A percentile compares a stretch with the other conserved stretches of the same genome.
These are phyloP conservation scores for Brenthis ino DNA, from an alignment of 2,888 invertebrate species.

Conservation along the genomic window DNA sequence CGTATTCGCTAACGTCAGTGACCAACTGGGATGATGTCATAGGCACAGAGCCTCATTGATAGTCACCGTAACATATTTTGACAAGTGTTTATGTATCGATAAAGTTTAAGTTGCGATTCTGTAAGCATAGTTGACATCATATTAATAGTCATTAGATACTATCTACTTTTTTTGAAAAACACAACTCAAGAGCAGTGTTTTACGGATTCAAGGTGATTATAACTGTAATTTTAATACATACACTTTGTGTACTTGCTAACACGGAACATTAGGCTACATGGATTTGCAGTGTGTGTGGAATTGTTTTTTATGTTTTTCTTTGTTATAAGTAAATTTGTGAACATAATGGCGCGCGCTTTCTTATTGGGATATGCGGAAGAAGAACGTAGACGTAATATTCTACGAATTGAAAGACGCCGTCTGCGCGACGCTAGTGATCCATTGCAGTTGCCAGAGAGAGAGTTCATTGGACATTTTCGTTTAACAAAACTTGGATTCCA, in stretches of 20 bases:
- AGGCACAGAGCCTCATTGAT: background rate
- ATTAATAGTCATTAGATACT: background rate
- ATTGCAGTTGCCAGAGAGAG: slow-evolving; percentile 20
- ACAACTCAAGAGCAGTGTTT: background rate
- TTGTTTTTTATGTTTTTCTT: background rate
- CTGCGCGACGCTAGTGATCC: slow-evolving; percentile 16
- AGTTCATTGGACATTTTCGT: slow-evolving; percentile 16
- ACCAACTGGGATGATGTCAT: background rate
- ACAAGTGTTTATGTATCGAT: background rate
- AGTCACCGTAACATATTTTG: background rate
- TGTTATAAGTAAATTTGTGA: too few relatives aligned
- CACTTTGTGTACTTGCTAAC: background rate
- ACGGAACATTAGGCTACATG: background rate
- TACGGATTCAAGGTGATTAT: slow-evolving; percentile 1
- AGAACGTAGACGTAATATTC: too few relatives aligned
- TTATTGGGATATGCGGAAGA: too few relatives aligned
- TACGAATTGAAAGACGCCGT: slow-evolving; percentile 21
- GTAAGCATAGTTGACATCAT: background rate
- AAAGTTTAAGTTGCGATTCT: background rate
- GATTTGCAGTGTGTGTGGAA: slow-evolving; percentile 1
- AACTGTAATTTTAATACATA: background rate
- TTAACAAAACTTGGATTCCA: slow-evolving; percentile 11
- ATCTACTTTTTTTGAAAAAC: background rate
- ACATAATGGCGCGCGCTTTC: too few relatives aligned
- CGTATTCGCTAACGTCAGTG: background rate